A percentile compares a stretch with the other conserved stretches of the same genome.
phyloP scores from a whole-genome alignment of 2,797 vertebrate genomes.

The Anguilla megastoma region DNA sequence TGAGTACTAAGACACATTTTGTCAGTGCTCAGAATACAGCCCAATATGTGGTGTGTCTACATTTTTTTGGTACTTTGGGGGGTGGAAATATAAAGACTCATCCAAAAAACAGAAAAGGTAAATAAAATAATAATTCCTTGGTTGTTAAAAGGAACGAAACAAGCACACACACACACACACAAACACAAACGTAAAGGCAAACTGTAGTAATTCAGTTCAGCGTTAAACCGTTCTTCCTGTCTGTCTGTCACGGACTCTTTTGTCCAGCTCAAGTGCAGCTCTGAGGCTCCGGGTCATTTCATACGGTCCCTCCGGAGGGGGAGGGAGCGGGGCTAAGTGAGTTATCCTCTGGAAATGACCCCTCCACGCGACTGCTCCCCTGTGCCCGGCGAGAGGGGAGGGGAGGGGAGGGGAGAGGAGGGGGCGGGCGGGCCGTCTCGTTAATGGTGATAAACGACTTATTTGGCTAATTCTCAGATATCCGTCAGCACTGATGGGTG shows the following conservation, averaged over 20 bases:
- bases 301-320: background rate
- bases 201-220: no score
- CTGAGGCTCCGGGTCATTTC: no score
- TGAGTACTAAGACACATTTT: no score
- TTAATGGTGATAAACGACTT: slow-evolving; percentile 47
- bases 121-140: background rate
- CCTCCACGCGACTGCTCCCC: slow-evolving; percentile 31
- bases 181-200: background rate
- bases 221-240: background rate
- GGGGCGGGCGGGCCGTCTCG: slow-evolving; percentile 19
- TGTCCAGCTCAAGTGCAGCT: background rate
- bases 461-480: slow-evolving; percentile 39
- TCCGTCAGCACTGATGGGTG: slow-evolving; percentile 33
- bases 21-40: background rate
- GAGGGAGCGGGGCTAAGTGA: slow-evolving; percentile 17
- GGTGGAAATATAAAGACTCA: background rate
- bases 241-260: background rate
- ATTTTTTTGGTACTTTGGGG: background rate
- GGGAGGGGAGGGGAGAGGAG: slow-evolving; percentile 19
- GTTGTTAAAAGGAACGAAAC: background rate
- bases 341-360: slow-evolving; percentile 38
- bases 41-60: background rate
- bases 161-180: background rate
- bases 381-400: background rate
- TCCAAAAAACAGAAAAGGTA: background rate